These are phyloP conservation scores for Oxycera nigricornis DNA, from an alignment of 2,888 invertebrate species.

Conservation along the genomic window DNA sequence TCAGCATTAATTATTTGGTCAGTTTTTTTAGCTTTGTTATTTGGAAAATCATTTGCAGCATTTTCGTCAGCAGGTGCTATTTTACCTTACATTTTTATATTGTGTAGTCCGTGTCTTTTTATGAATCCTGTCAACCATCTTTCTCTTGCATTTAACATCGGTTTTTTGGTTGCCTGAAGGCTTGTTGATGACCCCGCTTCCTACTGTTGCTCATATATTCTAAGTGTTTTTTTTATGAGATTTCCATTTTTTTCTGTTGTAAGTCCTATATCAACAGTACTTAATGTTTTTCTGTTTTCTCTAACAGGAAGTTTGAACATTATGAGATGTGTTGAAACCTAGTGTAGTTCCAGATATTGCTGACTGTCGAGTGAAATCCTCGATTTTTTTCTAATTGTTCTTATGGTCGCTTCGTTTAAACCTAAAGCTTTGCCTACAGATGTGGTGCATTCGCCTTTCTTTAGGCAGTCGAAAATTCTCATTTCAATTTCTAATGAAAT, in stretches of 20 bases:
- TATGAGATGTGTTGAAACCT: not conserved
- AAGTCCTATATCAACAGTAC: not conserved
- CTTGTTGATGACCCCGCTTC: not conserved
- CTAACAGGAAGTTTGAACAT: not conserved
- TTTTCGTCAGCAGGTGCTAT: not conserved
- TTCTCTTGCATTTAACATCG: not conserved
- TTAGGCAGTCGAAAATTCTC: not conserved
- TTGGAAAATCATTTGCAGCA: not conserved
- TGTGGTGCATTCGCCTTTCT: not conserved
- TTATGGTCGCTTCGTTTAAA: not conserved
- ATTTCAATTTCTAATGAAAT: not conserved
- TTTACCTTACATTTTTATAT: not conserved
- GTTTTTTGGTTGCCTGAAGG: not conserved
- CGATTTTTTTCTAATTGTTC: not conserved
- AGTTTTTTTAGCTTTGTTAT: not conserved
- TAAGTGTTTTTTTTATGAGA: not conserved
- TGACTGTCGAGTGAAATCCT: not conserved
- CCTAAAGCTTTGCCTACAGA: not conserved
- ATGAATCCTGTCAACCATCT: slow-evolving; percentile 5
- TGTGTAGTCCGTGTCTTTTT: slow-evolving; percentile 3
- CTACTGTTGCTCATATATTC: not conserved
- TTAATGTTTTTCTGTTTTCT: not conserved
- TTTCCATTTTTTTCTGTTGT: not conserved
- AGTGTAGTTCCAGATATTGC: not conserved
- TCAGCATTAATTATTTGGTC: not conserved